Base-by-base conservation (phyloP, 2,888 invertebrate species). In the Eulithis prunata region DNA sequence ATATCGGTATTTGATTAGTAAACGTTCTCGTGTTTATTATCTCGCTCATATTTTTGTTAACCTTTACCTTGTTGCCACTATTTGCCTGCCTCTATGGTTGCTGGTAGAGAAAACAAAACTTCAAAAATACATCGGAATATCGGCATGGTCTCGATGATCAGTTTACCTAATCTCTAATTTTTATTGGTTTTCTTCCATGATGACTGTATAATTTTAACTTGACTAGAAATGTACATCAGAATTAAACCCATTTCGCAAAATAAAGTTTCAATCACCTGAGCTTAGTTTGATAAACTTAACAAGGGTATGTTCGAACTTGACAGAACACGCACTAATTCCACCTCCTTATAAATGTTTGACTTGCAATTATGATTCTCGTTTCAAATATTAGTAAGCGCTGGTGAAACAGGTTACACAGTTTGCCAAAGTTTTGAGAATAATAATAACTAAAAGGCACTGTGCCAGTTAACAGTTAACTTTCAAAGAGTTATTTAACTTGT, bases 301-400 rank as follows among this genome's bases (percentile, higher is more conserved):
- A 58, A 62, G 58, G 43, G 56, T 63, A 49, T 41, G 63, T 55
- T 54, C 12, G 57, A 55, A 57, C 43, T 51, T 28, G 52, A 54
- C 62, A 41, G 56, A 65, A 64, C 63, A 57, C 52, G 46, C 47
- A 49, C 47, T 57, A 60, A 67, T 49, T 54, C 53, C 55, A 57
- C 45, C 28, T 14, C 47, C 28, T 54, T 68, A 62, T 68, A 64
- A 64, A 68, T 61, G 61, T 68, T 68, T 68, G 61, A 62, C 64
- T 68, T 56, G 59, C 61, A 62, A 66, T 62, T 68, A 57, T 41
- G 61, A 61, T 32, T 55, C 32, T 51, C 10, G 61, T 62, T 38
- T 13, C 55, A 61, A 64, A 68, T 64, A 68, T 62, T 56, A 61
- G 38, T 57, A 54, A 57, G 62, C 47, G 57, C 51, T 65, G 38